Conservation (phyloP, 2,888 invertebrate species). For the Orthosia gracilis region DNA sequence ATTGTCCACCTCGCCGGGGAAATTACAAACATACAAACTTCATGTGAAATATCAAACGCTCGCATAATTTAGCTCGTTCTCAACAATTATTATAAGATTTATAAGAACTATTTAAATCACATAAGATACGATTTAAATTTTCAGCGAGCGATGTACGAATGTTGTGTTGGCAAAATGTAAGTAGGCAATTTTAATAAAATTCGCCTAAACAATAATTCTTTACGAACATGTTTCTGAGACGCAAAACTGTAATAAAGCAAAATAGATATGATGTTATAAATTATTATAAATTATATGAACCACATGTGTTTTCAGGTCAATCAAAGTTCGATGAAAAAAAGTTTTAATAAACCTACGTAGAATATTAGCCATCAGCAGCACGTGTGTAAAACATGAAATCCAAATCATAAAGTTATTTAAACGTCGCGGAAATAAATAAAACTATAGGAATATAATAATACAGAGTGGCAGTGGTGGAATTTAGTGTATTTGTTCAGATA, state of each 20-base stretch:
- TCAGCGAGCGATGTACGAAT: slow-evolving; percentile 14
- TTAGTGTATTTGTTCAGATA: too few species aligned
- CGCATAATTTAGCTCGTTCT: slow-evolving; percentile 38
- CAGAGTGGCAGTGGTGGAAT: too few species aligned
- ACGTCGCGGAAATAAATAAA: slow-evolving; percentile 57
- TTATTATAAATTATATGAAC: slow-evolving; percentile 59
- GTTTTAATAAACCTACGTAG: slow-evolving; percentile 35
- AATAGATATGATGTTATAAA: slow-evolving; percentile 54
- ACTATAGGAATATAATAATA: too few species aligned
- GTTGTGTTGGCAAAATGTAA: slow-evolving; percentile 46
- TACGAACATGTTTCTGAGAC: slow-evolving; percentile 31
- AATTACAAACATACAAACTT: slow-evolving; percentile 67
- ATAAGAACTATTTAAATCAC: slow-evolving; percentile 53
- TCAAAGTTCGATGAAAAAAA: slow-evolving; percentile 46
- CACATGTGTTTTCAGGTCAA: slow-evolving; percentile 57
- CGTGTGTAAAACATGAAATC: slow-evolving; percentile 59
- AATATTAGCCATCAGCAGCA: slow-evolving; percentile 32
- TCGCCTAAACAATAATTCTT: slow-evolving; percentile 45
- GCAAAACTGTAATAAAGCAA: slow-evolving; percentile 49
- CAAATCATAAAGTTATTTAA: slow-evolving; percentile 63
- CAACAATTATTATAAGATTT: slow-evolving; percentile 57
- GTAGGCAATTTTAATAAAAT: slow-evolving; percentile 52
- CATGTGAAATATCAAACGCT: slow-evolving; percentile 47
- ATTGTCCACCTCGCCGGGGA: slow-evolving; percentile 66
- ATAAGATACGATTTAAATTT: slow-evolving; percentile 42